These are phyloP conservation scores for Acrobasis consociella DNA, from an alignment of 2,888 invertebrate genomes.

Conservation along the genomic window DNA sequence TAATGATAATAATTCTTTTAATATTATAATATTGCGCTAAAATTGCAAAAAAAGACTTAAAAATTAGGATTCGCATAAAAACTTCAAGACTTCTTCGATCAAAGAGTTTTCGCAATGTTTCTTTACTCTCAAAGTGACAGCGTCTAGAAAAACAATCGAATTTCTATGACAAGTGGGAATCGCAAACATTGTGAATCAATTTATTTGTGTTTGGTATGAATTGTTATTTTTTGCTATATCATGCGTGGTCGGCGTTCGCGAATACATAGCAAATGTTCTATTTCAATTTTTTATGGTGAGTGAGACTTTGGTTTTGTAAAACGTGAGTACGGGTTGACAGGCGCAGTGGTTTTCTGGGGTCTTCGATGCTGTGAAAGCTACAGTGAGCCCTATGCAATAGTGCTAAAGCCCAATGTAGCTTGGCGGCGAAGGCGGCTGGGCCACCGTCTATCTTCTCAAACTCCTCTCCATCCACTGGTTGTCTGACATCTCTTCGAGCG, in stretches of 20 bases:
- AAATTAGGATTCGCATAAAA: background rate
- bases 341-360: background rate
- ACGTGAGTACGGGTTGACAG: background rate
- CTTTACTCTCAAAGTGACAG: slow-evolving; percentile 31
- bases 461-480: too few species aligned
- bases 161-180: slow-evolving; percentile 34
- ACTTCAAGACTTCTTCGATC: background rate
- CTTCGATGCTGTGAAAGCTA: background rate
- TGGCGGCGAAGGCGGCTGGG: too few species aligned
- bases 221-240: slow-evolving; percentile 53
- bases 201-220: slow-evolving; percentile 51
- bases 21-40: too few species aligned
- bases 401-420: too few species aligned
- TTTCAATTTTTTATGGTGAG: slow-evolving; percentile 71
- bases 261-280: slow-evolving; percentile 71
- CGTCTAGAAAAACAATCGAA: slow-evolving; percentile 35
- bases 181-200: slow-evolving; percentile 37
- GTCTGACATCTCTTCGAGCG: too few species aligned
- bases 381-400: too few species aligned
- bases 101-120: background rate
- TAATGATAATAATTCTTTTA: too few species aligned
- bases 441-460: too few species aligned
- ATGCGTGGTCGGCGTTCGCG: slow-evolving; percentile 48
- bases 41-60: background rate
- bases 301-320: slow-evolving; percentile 24